Evolutionary conservation across 2,888 invertebrate species (phyloP).

Genomic region (Crematogaster levior): DNA sequence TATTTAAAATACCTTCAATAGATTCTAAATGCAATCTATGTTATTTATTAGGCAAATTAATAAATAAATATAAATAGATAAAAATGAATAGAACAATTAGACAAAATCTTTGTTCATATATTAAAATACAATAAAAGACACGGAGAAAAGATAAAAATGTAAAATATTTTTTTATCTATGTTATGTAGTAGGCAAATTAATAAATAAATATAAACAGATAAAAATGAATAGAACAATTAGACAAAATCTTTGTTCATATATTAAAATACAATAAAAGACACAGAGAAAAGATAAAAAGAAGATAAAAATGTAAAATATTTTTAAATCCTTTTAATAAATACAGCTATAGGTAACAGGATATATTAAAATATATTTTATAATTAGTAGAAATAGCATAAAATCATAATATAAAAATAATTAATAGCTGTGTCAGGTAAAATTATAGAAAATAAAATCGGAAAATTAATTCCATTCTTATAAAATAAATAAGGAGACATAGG

Average conservation of each 20-base stretch:
- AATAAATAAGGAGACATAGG: not conserved
- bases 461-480: not conserved
- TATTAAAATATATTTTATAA: not conserved
- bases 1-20: not conserved
- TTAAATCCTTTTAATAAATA: not conserved
- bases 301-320: too few species aligned
- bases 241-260: not conserved
- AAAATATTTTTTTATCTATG: too few species aligned
- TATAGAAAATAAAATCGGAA: not conserved
- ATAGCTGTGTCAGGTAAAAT: not conserved
- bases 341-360: not conserved
- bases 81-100: not conserved
- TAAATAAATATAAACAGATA: not conserved
- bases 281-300: not conserved
- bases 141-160: not conserved
- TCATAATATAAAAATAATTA: not conserved
- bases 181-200: not conserved
- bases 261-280: not conserved
- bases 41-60: not conserved
- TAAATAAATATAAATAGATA: not conserved
- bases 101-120: not conserved
- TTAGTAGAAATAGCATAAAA: not conserved
- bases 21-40: not conserved
- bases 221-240: not conserved
- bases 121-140: not conserved